Base-by-base conservation (phyloP, 2,888 invertebrate genomes). In the Epicampocera succincta region DNA sequence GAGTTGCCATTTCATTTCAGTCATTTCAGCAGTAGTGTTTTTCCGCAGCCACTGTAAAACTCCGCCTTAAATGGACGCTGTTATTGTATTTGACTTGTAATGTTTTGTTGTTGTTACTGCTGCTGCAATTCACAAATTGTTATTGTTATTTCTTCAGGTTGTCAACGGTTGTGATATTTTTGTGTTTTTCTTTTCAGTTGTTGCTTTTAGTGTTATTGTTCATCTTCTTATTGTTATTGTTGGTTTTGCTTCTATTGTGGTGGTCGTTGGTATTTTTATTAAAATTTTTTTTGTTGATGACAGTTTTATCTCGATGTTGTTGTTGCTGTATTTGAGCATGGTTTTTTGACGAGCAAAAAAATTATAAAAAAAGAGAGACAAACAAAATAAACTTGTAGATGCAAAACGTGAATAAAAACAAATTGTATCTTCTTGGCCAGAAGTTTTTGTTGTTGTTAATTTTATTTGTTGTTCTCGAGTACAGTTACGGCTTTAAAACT, bases 211-310 rank as follows among this genome's bases (percentile, higher is more conserved):
- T 44, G 17, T 63, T 68, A 29, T 56, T 77, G 29, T 65, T 78
- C 19, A 72, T 78, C 42, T 58, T 65, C 63, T 48, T 65, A n/a
- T 69, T 80, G 42, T 50, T 77, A 40, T 58, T 66, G 38, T 42
- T 74, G 69, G 40, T 54, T 52, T 46, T 38, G 61, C 40, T 76
- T 74, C 60, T 65, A 60, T 73, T 65, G 72, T 65, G 60, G 72
- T 72, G 69, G 56, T 71, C 71, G 65, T 74, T 80, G 54, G 66
- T 80, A 74, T 83, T 73, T 63, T 83, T 76, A 56, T 50, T 63
- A 33, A 72, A 21, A 56, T 40, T 52, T 44, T 69, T 80, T 71
- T 73, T 75, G 72, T 68, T 84, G 78, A 50, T 69, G 83, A 84
- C 76, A 81, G 68, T 71, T 81, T 80, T 75, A 42, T 68, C 8